These are phyloP conservation scores for Porites evermanni DNA, from an alignment of 92 coral and sea anemone species.

Conservation along the genomic window DNA sequence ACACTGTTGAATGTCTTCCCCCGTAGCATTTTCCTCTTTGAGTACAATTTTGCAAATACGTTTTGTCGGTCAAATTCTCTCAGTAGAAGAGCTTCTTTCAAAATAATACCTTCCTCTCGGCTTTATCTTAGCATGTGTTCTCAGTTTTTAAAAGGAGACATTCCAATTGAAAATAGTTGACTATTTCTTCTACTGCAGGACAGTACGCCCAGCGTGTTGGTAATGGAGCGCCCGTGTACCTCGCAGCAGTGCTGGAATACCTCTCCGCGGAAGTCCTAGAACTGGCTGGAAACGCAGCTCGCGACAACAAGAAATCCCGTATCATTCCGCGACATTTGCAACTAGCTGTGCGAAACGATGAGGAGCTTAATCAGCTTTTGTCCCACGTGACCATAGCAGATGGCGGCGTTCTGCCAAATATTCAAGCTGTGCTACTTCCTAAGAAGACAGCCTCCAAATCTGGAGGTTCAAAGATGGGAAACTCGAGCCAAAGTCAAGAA, in stretches of 20 bases:
- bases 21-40: too few relatives aligned
- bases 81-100: too few relatives aligned
- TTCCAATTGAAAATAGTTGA: not conserved
- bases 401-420: slow-evolving; percentile 71
- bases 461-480: slow-evolving; percentile 36
- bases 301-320: slow-evolving; percentile 72
- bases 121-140: too few relatives aligned
- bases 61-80: too few relatives aligned
- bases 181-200: slow-evolving; percentile 24
- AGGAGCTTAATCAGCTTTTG: slow-evolving; percentile 67
- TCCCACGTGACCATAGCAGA: slow-evolving; percentile 73
- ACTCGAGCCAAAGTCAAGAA: slow-evolving; percentile 70
- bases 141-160: too few relatives aligned
- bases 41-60: too few relatives aligned
- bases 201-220: slow-evolving; percentile 74
- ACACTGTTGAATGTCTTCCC: too few relatives aligned
- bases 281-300: slow-evolving; percentile 73
- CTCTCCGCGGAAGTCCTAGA: slow-evolving; percentile 71
- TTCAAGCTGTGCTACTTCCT: slow-evolving; percentile 66
- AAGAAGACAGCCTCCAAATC: slow-evolving; percentile 60
- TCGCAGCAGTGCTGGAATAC: slow-evolving; percentile 70
- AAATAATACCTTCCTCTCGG: too few relatives aligned
- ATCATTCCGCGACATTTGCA: slow-evolving; percentile 75
- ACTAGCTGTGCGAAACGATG: slow-evolving; percentile 72
- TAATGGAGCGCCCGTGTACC: slow-evolving; percentile 68